These are phyloP conservation scores for Tetragnatha versicolor DNA, from an alignment of 1,140 invertebrate species.

Conservation along the genomic window DNA sequence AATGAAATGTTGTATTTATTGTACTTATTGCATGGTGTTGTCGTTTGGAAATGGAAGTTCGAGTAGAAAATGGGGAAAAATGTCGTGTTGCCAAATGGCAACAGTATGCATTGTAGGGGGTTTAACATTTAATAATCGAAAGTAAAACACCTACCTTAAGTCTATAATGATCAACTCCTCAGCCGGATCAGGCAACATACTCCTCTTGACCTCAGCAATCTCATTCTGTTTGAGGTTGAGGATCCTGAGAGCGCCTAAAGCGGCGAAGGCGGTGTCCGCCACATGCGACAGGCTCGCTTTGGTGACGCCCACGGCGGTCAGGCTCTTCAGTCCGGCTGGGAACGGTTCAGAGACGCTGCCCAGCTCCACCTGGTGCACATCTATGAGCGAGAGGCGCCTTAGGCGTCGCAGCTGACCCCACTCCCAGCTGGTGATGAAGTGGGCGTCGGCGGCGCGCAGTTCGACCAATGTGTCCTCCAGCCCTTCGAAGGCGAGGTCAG, in stretches of 20 bases:
- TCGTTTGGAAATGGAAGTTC: no score
- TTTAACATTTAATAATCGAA: not conserved
- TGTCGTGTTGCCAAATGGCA: no score
- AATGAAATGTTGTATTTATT: no score
- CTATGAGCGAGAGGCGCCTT: not conserved
- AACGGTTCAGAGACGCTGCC: not conserved
- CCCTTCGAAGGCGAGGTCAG: slow-evolving; percentile 24
- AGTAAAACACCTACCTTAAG: not conserved
- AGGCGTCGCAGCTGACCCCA: not conserved
- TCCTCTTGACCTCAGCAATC: not conserved
- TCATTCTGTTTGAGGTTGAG: not conserved
- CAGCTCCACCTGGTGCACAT: not conserved
- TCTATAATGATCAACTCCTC: not conserved
- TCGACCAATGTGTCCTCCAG: slow-evolving; percentile 15
- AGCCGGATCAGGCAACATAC: slow-evolving; percentile 20
- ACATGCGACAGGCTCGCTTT: not conserved
- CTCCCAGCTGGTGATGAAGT: not conserved
- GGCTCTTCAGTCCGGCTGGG: not conserved
- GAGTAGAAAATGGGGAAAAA: no score
- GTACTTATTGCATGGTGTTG: no score
- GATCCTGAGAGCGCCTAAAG: not conserved
- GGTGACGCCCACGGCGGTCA: slow-evolving; percentile 9
- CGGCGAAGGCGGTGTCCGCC: not conserved
- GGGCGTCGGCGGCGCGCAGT: not conserved
- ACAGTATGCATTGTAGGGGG: no score